Conservation (phyloP, 2,888 invertebrate genomes). For the Nipponacmea schrenckii region DNA sequence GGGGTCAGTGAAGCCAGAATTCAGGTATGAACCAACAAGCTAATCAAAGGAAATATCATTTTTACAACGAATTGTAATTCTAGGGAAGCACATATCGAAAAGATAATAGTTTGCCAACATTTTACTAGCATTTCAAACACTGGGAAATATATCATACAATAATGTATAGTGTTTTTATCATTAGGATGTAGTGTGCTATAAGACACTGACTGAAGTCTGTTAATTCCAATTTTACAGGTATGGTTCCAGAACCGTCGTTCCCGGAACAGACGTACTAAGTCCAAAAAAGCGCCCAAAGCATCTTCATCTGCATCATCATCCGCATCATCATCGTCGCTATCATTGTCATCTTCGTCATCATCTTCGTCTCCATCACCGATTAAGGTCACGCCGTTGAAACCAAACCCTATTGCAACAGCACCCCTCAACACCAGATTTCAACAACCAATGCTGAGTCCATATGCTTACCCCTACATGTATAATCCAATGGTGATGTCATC, state of each 20-base stretch:
- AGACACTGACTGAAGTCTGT: too few species aligned
- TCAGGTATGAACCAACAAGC: background rate
- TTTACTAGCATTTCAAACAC: too few species aligned
- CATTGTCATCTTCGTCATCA: background rate
- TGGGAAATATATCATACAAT: too few species aligned
- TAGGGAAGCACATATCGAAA: too few species aligned
- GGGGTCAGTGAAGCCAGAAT: constrained; percentile 5
- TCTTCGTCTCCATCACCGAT: constrained; percentile 3
- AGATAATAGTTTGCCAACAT: too few species aligned
- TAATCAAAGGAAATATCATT: too few species aligned
- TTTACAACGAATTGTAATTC: too few species aligned
- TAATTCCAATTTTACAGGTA: background rate
- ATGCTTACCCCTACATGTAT: background rate
- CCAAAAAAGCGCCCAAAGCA: background rate
- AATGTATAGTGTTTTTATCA: too few species aligned
- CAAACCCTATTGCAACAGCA: background rate
- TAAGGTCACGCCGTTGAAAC: background rate
- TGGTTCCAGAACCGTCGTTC: background rate
- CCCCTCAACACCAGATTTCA: background rate
- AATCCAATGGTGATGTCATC: background rate
- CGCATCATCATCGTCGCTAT: background rate
- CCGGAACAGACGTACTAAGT: background rate
- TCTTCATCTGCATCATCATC: background rate
- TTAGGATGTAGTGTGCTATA: too few species aligned
- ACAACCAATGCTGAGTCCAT: background rate